Evolutionary conservation across 2,113 vertebrate species (phyloP).

Genomic region (Pogona vitticeps): DNA sequence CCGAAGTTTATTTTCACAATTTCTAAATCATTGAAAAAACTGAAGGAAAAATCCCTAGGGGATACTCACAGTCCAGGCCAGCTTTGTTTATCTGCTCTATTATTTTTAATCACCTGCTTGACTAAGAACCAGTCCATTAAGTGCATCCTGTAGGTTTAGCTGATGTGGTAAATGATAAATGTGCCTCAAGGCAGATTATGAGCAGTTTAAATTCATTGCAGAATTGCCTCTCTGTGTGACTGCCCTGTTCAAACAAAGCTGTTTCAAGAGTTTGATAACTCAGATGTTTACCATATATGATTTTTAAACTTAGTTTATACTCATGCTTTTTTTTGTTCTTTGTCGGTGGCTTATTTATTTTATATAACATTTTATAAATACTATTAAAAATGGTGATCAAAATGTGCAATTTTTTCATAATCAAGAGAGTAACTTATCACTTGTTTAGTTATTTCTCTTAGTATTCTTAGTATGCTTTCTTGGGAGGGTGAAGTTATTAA

Average conservation of each 20-base stretch:
- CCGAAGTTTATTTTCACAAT: neutral
- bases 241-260: fast-evolving
- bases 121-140: neutral
- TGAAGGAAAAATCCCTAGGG: too few species aligned
- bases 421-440: neutral
- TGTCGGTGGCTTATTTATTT: neutral
- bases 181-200: neutral
- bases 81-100: neutral
- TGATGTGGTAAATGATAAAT: neutral
- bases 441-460: neutral
- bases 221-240: neutral
- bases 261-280: neutral
- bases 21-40: too few species aligned
- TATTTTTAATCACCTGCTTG: neutral
- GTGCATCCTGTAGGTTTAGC: neutral
- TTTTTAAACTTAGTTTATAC: neutral
- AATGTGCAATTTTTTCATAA: neutral
- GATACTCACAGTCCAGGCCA: neutral
- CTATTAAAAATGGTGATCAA: too few species aligned
- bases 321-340: constrained; percentile 6
- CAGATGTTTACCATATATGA: neutral
- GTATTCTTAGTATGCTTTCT: neutral
- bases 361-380: neutral
- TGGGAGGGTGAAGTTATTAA: too few species aligned
- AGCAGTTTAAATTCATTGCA: neutral